Evolutionary conservation across 2,888 invertebrate genomes (phyloP).

Genomic region (Cistogaster globosa): DNA sequence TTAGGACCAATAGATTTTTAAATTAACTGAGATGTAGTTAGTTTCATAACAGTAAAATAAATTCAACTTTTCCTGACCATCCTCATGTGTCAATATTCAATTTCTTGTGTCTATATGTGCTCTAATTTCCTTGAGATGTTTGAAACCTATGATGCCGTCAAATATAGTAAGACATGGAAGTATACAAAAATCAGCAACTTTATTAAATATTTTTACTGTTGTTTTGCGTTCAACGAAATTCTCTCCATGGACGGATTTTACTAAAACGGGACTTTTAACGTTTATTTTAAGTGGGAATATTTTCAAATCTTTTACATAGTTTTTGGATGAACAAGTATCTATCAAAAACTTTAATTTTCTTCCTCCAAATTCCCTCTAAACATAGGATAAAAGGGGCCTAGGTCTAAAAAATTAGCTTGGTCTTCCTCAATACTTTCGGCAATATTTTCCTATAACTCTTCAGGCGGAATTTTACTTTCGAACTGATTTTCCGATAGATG

Average conservation of each 20-base stretch:
- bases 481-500: too few relatives aligned
- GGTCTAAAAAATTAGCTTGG: slow-evolving; percentile 4
- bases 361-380: not conserved
- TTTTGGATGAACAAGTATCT: not conserved
- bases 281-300: slow-evolving; percentile 8
- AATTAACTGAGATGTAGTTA: slow-evolving; percentile 19
- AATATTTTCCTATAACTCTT: too few relatives aligned
- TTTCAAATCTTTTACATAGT: not conserved
- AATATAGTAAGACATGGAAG: slow-evolving; percentile 28
- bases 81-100: slow-evolving; percentile 7
- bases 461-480: too few relatives aligned
- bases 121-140: slow-evolving; percentile 25
- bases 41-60: slow-evolving; percentile 11
- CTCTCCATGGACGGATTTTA: slow-evolving; percentile 40
- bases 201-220: not conserved
- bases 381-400: not conserved
- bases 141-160: slow-evolving; percentile 41
- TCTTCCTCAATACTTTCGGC: slow-evolving; percentile 1
- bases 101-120: slow-evolving; percentile 2
- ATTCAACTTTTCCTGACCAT: not conserved
- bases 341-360: not conserved
- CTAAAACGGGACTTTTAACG: slow-evolving; percentile 36
- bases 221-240: slow-evolving; percentile 7
- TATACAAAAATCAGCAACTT: slow-evolving; percentile 26
- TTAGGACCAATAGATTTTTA: not conserved